Evolutionary conservation across 2,797 vertebrate species (phyloP).

Genomic region (Eulemur rubriventer): DNA sequence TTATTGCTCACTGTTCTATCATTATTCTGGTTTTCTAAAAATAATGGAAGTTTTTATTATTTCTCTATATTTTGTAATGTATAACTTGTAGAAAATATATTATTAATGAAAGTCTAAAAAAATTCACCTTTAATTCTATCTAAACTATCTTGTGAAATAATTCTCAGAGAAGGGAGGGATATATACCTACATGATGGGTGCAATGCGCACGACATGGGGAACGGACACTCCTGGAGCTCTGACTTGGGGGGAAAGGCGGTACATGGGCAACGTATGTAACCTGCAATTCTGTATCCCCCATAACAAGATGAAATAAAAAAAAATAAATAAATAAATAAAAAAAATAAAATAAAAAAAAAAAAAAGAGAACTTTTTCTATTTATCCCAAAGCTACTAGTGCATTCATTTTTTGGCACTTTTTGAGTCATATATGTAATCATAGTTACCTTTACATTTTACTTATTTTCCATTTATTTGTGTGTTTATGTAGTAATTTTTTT

Average conservation of each 20-base stretch:
- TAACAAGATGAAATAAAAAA: too few relatives aligned
- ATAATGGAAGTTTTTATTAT: background rate
- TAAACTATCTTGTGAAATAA: background rate
- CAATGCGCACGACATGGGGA: too few relatives aligned
- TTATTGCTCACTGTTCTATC: background rate
- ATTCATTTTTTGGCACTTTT: background rate
- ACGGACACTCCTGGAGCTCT: too few relatives aligned
- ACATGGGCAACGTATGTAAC: too few relatives aligned
- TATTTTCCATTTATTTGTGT: background rate
- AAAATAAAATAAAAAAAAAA: too few relatives aligned
- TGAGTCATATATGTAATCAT: background rate
- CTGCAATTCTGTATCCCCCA: too few relatives aligned
- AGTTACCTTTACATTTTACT: background rate
- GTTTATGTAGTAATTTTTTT: background rate
- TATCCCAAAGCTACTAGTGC: background rate
- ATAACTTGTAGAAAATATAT: background rate
- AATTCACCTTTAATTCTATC: background rate
- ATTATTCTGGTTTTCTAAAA: background rate
- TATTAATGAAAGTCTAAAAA: background rate
- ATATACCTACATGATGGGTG: too few relatives aligned
- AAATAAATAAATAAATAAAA: too few relatives aligned
- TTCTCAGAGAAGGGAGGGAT: background rate
- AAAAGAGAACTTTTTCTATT: background rate
- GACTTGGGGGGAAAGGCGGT: too few relatives aligned
- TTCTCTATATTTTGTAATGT: background rate